Percentiles rank a stretch among this genome's conserved stretches.
Evolutionary conservation across 2,797 vertebrate species (phyloP).

Genomic region (Trichosurus vulpecula): DNA sequence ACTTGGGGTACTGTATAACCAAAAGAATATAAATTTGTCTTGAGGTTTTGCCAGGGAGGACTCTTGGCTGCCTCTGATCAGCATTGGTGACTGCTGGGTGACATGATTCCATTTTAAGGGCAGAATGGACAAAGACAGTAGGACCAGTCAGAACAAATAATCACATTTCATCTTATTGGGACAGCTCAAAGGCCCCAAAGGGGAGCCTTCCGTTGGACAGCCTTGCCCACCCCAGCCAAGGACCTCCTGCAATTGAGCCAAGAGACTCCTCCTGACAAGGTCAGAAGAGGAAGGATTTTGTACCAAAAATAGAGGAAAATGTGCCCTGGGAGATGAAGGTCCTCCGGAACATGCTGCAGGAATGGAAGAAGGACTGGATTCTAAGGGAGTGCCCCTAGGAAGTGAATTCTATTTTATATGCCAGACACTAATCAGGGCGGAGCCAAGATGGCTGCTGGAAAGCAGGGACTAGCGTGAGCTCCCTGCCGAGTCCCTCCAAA

Average conservation of each 20-base stretch:
- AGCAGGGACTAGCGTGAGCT: no score
- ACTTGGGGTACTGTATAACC: neutral
- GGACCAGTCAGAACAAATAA: neutral
- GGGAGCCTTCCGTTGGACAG: conserved; percentile 77
- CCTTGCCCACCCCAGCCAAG: conserved; percentile 75
- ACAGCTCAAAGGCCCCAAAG: conserved; percentile 68
- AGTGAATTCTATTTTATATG: neutral
- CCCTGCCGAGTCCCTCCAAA: no score
- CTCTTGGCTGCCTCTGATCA: neutral
- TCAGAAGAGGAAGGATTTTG: conserved; percentile 24
- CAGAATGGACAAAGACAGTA: neutral
- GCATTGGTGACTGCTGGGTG: neutral
- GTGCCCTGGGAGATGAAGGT: conserved; percentile 63
- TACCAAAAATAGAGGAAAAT: conserved; percentile 18
- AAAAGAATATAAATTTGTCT: neutral
- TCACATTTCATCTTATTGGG: neutral
- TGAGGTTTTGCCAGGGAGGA: conserved; percentile 7
- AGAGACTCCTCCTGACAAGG: conserved; percentile 17
- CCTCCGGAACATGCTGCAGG: conserved; percentile 80
- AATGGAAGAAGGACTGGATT: conserved; percentile 84
- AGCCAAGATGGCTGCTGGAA: no score
- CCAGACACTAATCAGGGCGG: no score
- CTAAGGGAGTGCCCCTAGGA: conserved; percentile 76
- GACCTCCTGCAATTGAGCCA: conserved; percentile 62
- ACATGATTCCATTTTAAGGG: neutral